Evolutionary conservation across 2,797 vertebrate species (phyloP), one percentile per base, ranked within the genome.

Genomic region (Triplophysa yarkandensis): DNA sequence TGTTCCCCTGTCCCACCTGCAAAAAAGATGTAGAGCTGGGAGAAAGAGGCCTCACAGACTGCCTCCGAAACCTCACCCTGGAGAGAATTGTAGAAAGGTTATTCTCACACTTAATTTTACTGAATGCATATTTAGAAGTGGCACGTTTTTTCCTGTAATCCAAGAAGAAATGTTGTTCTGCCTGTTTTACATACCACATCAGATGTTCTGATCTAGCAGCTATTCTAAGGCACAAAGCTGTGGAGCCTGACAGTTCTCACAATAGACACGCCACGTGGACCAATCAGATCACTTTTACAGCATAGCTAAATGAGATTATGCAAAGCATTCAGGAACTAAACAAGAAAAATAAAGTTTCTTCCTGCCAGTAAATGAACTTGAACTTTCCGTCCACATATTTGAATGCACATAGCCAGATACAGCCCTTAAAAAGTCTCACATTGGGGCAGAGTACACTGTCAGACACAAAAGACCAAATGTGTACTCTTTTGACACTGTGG

Each of bases 31-130:
- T 98, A 86, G 96, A 97, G 85, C 91, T 99, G 27, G 95, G 95
- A 0, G 95, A 98, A 82, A 86, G 90, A 72, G 97, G 96, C 28
- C 89, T 98, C 82, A 88, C 92, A 0, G 95, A 95, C 79, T 96
- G 97, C 50, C 94, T 97, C 81, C 94, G 97, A 17, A 99, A 99
- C 89, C 93, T 98, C 85, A 98, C 96, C 0, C 88, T 99, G 89
- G 97, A 99, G 84, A 92, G 96, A 7, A 94, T 98, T 14, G 96
- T 98, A 79, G 97, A 99, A 83, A 92, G 97, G 79, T 99, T 36
- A 48, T 4, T 16, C 14, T 17, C 46, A 44, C 58, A 34, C 36
- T n/a, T 55, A 39, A 25, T 30, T 48, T 75, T 28, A 70, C 66
- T 30, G 55, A 27, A 55, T 32, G 16, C 16, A 11, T 32, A 17